Conservation (phyloP, 2,888 invertebrate species). For the Meteorus cinctellus region DNA sequence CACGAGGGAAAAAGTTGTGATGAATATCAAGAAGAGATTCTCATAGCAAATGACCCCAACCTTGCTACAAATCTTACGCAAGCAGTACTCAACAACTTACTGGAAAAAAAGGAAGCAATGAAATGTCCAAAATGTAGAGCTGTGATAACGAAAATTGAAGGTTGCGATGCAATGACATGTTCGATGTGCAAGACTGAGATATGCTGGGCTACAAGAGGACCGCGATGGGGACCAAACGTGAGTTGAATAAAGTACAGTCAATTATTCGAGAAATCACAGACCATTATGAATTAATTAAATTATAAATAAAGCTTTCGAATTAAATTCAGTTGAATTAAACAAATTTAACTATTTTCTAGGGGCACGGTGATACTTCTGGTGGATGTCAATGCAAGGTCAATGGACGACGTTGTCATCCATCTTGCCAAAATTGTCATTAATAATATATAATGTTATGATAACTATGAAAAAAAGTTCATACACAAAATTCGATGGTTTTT, state of each 20-base stretch:
- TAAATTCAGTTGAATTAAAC: too few species aligned
- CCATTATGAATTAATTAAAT: too few species aligned
- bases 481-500: neutral
- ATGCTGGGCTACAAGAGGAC: constrained; percentile 93
- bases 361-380: constrained; percentile 86
- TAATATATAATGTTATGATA: neutral
- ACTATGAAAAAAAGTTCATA: neutral
- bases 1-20: constrained; percentile 87
- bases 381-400: constrained; percentile 91
- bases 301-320: too few species aligned
- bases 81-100: constrained; percentile 86
- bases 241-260: constrained; percentile 53
- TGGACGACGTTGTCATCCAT: constrained; percentile 85
- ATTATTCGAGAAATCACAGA: too few species aligned
- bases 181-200: constrained; percentile 95
- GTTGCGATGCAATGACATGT: constrained; percentile 94
- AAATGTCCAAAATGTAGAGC: constrained; percentile 90
- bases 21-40: constrained; percentile 82
- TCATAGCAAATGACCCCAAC: constrained; percentile 80
- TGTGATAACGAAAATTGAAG: constrained; percentile 92
- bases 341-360: constrained; percentile 72
- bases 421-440: constrained; percentile 91
- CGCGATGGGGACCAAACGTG: constrained; percentile 79
- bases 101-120: constrained; percentile 88
- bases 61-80: constrained; percentile 83